Evolutionary conservation across 2,888 invertebrate genomes (phyloP).

Genomic region (Scaeva pyrastri): DNA sequence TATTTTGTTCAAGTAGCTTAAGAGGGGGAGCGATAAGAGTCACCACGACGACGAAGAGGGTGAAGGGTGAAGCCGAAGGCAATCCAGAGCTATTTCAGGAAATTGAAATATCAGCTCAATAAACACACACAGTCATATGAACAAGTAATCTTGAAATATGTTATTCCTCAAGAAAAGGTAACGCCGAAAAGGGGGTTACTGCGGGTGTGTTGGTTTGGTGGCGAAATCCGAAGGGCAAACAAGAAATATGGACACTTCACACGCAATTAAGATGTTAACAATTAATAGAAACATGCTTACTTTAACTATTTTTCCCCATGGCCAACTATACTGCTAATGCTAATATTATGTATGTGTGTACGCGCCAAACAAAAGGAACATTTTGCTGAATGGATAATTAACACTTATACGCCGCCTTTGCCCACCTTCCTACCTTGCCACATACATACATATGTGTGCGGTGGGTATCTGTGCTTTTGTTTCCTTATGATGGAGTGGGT

Average conservation of each 20-base stretch:
- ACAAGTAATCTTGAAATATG: slow-evolving; percentile 43
- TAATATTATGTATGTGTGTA: no score
- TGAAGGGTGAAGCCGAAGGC: slow-evolving; percentile 13
- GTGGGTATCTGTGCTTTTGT: not conserved
- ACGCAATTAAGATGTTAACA: slow-evolving; percentile 67
- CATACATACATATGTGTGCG: not conserved
- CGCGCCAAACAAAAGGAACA: slow-evolving; percentile 2
- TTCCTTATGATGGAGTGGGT: slow-evolving; percentile 11
- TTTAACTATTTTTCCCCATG: slow-evolving; percentile 32
- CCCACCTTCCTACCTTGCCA: no score
- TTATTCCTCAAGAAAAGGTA: slow-evolving; percentile 44
- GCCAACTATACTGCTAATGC: not conserved
- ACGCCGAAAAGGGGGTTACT: not conserved
- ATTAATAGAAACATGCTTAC: slow-evolving; percentile 65
- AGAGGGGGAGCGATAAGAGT: not conserved
- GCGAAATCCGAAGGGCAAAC: slow-evolving; percentile 30
- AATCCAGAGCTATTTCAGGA: slow-evolving; percentile 25
- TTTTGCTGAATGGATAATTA: slow-evolving; percentile 39
- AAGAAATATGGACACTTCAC: slow-evolving; percentile 50
- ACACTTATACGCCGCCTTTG: slow-evolving; percentile 19
- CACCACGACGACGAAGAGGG: not conserved
- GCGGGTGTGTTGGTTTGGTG: not conserved
- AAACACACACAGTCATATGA: not conserved
- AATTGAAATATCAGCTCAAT: slow-evolving; percentile 18
- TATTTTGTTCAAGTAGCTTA: slow-evolving; percentile 5